These are phyloP conservation scores for Hybos culiciformis DNA, from an alignment of 2,888 invertebrate species.

Conservation along the genomic window DNA sequence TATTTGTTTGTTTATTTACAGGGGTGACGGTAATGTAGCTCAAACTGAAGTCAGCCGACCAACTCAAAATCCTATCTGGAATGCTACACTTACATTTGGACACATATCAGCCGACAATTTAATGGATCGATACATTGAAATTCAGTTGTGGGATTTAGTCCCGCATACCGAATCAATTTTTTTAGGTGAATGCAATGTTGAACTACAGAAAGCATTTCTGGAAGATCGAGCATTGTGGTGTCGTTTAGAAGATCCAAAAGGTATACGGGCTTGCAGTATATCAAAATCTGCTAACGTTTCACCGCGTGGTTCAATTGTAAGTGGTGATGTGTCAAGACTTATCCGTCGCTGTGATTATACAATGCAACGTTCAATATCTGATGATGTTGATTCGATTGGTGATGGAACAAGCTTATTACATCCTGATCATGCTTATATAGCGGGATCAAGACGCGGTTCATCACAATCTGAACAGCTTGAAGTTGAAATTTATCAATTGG, in stretches of 20 bases:
- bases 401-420: conserved; percentile 65
- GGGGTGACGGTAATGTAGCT: conserved; percentile 58
- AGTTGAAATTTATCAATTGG: conserved; percentile 70
- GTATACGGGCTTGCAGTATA: conserved; percentile 40
- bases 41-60: conserved; percentile 79
- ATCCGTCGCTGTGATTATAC: conserved; percentile 58
- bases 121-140: conserved; percentile 67
- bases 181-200: conserved; percentile 62
- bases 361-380: conserved; percentile 60
- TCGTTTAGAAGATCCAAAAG: conserved; percentile 65
- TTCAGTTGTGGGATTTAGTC: conserved; percentile 77
- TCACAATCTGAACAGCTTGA: conserved; percentile 79
- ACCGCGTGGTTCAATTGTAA: conserved; percentile 55
- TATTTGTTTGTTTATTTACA: conserved; percentile 24
- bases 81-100: conserved; percentile 73
- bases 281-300: conserved; percentile 63
- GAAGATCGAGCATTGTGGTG: conserved; percentile 86
- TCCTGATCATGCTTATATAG: conserved; percentile 73
- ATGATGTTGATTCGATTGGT: conserved; percentile 62
- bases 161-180: conserved; percentile 71
- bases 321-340: conserved; percentile 49
- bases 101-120: conserved; percentile 66
- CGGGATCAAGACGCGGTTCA: conserved; percentile 69
- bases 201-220: conserved; percentile 57
- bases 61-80: conserved; percentile 83